Evolutionary conservation across 1,140 invertebrate genomes (phyloP), one percentile per base, ranked within the genome.

Genomic region (Popillia japonica): DNA sequence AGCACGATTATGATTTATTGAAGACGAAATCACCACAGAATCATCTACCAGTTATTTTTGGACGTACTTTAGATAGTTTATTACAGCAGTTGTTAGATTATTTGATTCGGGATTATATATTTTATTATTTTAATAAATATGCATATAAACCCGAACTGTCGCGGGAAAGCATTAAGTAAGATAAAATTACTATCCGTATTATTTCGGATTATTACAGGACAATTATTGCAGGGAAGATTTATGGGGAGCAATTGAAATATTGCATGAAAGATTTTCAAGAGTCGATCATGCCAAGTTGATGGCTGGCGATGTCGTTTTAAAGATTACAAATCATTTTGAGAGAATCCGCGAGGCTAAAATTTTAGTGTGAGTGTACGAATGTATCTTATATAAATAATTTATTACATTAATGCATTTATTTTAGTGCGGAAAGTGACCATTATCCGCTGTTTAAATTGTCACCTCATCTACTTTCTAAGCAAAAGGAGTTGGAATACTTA

Each of bases 241-340:
- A 40, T 96, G 95, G 95, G 91, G 92, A 78, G 92, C 92, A 34
- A 89, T 95, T 78, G 91, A 94, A 84, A 94, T 92, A 86, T 85
- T 96, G 11, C 92, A 94, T 84, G 92, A 93, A 22, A 89, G 93
- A 80, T 86, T 96, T 22, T 88, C 90, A 2, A 90, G 91, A 84
- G 90, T 97, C 64, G 95, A 97, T 87, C 91, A 93, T 34, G 92
- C 95, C 68, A 94, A 95, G 86, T 88, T 97, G 22, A 90, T 97
- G 55, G 94, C 95, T 4, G 92, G 91, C 83, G 95, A 94, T 87
- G 92, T 96, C 86, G 92, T 96, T 3, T 91, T 90, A 61, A 92
- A 91, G 85, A 91, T 96, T 8, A 94, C 94, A 40, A 90, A 92
- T 79, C 96, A 98, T 90, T 95, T 96, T 88, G 94, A 95, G 85